Percentiles rank a stretch among this genome's conserved stretches.
Conservation (phyloP, 2,113 vertebrate genomes). For the Ivindomyrus marchei region DNA sequence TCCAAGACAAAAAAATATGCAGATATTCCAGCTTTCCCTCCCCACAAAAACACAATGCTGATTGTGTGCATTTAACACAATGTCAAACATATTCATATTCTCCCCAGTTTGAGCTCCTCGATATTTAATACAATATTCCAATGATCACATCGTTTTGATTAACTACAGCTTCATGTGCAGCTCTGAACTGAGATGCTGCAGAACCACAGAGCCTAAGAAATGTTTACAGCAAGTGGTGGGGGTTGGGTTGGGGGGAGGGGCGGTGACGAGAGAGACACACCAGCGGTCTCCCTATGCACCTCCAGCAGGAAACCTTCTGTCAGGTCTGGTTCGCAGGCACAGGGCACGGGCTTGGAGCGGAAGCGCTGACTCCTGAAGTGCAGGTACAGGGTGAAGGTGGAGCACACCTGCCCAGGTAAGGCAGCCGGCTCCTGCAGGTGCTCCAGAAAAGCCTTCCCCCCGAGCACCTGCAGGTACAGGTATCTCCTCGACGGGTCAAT, state of each 20-base stretch:
- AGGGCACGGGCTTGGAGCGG: conserved; percentile 86
- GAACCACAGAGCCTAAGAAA: not conserved
- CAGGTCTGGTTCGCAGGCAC: conserved; percentile 91
- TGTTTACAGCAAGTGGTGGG: not conserved
- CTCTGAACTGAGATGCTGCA: not conserved
- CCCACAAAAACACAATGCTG: not conserved
- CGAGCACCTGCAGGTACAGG: conserved; percentile 90
- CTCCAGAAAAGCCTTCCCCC: conserved; percentile 94
- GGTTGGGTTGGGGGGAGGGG: not conserved
- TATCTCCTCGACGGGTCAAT: conserved; percentile 83
- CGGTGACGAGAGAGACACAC: conserved; percentile 49
- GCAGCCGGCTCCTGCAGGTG: conserved; percentile 88
- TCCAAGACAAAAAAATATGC: not conserved
- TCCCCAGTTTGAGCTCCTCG: not conserved
- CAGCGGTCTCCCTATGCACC: conserved; percentile 74
- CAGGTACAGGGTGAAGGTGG: conserved; percentile 85
- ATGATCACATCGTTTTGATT: not conserved
- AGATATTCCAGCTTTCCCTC: not conserved
- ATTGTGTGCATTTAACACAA: not conserved
- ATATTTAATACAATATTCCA: not conserved
- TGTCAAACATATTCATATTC: not conserved
- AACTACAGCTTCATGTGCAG: not conserved
- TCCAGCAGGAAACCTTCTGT: conserved; percentile 89
- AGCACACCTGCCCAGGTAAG: conserved; percentile 82
- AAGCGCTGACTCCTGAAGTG: conserved; percentile 94